Evolutionary conservation across 2,888 invertebrate genomes (phyloP).

Genomic region (Macrosiphum euphorbiae): DNA sequence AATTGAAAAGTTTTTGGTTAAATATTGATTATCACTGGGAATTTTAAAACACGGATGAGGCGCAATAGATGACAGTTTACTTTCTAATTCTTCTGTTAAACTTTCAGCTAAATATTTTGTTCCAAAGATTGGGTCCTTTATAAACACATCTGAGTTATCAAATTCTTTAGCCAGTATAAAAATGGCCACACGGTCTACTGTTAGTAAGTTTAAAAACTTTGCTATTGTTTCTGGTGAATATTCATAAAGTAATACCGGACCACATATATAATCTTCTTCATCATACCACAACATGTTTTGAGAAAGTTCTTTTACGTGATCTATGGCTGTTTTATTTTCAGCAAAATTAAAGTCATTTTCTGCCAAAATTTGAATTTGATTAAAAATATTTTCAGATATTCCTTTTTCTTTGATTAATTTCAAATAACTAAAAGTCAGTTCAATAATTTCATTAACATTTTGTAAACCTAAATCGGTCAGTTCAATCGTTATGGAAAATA

Average conservation of each 20-base stretch:
- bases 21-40: slow-evolving; percentile 80
- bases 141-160: slow-evolving; percentile 69
- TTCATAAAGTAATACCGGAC: slow-evolving; percentile 81
- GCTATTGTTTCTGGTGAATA: slow-evolving; percentile 78
- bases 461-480: slow-evolving; percentile 80
- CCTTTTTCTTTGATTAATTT: slow-evolving; percentile 79
- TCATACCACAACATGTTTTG: slow-evolving; percentile 86
- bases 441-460: slow-evolving; percentile 80
- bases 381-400: slow-evolving; percentile 79
- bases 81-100: slow-evolving; percentile 77
- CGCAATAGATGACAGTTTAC: slow-evolving; percentile 76
- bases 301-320: slow-evolving; percentile 83
- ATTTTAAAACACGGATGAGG: slow-evolving; percentile 76
- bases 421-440: slow-evolving; percentile 84
- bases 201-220: slow-evolving; percentile 73
- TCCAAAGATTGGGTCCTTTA: slow-evolving; percentile 81
- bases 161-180: slow-evolving; percentile 79
- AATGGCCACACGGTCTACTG: slow-evolving; percentile 79
- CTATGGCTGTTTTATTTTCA: slow-evolving; percentile 79
- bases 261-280: slow-evolving; percentile 83
- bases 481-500: slow-evolving; percentile 76
- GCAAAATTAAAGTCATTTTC: slow-evolving; percentile 77
- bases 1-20: slow-evolving; percentile 80
- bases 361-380: slow-evolving; percentile 82
- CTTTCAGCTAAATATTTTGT: slow-evolving; percentile 80